Evolutionary conservation across 2,797 vertebrate genomes (phyloP).

Genomic region (Syncerus caffer): DNA sequence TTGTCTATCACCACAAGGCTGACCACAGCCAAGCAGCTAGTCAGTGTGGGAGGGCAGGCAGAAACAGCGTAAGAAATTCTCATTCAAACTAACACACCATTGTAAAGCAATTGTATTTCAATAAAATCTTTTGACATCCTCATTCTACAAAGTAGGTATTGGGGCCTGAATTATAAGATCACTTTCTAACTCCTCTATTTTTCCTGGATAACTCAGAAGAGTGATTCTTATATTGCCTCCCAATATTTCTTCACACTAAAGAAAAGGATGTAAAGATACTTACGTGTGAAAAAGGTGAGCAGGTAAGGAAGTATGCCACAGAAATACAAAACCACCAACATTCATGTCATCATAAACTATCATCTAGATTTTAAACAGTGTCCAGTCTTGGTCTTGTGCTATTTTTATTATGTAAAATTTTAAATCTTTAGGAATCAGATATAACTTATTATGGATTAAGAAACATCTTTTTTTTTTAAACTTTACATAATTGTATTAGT

Average conservation of each 20-base stretch:
- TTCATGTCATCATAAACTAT: not conserved
- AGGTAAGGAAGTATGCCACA: not conserved
- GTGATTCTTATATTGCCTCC: not conserved
- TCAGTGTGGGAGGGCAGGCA: not conserved
- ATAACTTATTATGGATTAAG: not conserved
- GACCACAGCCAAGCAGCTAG: not conserved
- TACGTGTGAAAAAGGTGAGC: not conserved
- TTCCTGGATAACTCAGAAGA: not conserved
- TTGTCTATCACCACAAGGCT: not conserved
- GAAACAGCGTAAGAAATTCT: not conserved
- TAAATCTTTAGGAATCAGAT: not conserved
- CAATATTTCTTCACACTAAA: not conserved
- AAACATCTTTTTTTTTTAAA: too few species aligned
- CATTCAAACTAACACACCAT: not conserved
- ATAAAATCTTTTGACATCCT: not conserved
- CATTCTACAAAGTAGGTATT: not conserved
- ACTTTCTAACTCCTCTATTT: not conserved
- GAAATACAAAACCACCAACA: not conserved
- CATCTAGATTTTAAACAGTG: not conserved
- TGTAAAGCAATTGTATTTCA: not conserved
- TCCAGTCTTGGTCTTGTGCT: not conserved
- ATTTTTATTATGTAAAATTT: not conserved
- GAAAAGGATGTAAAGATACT: not conserved
- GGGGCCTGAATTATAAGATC: not conserved
- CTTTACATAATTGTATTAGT: too few species aligned